Evolutionary conservation across 2,113 vertebrate genomes (phyloP).

Genomic region (Herpetotheres cachinnans): DNA sequence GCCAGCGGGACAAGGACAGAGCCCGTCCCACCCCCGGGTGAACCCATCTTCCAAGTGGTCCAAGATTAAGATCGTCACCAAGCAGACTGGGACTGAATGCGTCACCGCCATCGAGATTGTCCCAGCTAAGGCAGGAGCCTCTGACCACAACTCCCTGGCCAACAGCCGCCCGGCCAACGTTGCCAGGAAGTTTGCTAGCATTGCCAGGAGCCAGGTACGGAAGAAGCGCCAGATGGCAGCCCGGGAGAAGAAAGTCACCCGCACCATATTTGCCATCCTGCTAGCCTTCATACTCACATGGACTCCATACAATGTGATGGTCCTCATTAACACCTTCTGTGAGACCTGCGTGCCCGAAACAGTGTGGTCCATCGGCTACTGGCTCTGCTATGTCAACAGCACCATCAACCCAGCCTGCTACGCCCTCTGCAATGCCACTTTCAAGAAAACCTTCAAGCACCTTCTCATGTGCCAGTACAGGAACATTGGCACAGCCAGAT

Average conservation of each 20-base stretch:
- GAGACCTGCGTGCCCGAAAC: slow-evolving; percentile 92
- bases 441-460: slow-evolving; percentile 99
- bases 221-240: slow-evolving; percentile 98
- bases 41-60: slow-evolving; percentile 88
- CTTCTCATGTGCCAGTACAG: slow-evolving; percentile 96
- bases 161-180: slow-evolving; percentile 85
- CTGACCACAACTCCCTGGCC: slow-evolving; percentile 80
- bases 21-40: slow-evolving; percentile 65
- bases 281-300: slow-evolving; percentile 97
- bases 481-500: slow-evolving; percentile 93
- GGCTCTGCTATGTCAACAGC: slow-evolving; percentile 98
- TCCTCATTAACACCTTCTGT: slow-evolving; percentile 97
- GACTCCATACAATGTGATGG: slow-evolving; percentile 99
- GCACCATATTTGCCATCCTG: slow-evolving; percentile 97
- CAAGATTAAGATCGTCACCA: slow-evolving; percentile 98
- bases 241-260: slow-evolving; percentile 95
- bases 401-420: slow-evolving; percentile 99
- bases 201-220: slow-evolving; percentile 94
- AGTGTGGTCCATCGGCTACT: slow-evolving; percentile 95
- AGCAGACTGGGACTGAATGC: slow-evolving; percentile 90
- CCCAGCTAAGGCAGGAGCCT: slow-evolving; percentile 80
- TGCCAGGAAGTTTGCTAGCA: slow-evolving; percentile 96
- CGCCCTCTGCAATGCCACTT: slow-evolving; percentile 96
- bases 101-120: slow-evolving; percentile 96
- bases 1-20: slow-evolving; percentile 71